Evolutionary conservation across 2,113 vertebrate species (phyloP).

Genomic region (Platichthys stellatus): DNA sequence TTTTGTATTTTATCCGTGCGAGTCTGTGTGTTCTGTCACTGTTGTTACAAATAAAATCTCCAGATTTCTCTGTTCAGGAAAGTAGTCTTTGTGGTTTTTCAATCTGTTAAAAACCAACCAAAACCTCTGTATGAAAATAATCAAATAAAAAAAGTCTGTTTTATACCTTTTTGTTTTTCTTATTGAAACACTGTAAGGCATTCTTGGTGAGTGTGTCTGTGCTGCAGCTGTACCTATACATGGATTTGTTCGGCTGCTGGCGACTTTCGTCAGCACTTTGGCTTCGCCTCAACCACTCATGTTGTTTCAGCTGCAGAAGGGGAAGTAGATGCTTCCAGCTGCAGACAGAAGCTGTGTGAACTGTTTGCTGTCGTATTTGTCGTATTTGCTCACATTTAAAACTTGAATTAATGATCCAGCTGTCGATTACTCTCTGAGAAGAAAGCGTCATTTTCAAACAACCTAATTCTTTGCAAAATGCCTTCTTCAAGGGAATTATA

Average conservation of each 20-base stretch:
- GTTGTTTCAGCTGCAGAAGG: slow-evolving; percentile 36
- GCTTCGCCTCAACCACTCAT: not conserved
- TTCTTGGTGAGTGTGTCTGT: not conserved
- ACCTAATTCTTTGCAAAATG: not conserved
- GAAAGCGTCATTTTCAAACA: too few species aligned
- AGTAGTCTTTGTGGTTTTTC: slow-evolving; percentile 23
- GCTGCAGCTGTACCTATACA: not conserved
- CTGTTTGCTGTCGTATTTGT: not conserved
- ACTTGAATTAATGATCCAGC: too few species aligned
- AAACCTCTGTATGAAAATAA: slow-evolving; percentile 46
- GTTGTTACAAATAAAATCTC: slow-evolving; percentile 47
- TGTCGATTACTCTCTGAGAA: too few species aligned
- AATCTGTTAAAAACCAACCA: slow-evolving; percentile 39
- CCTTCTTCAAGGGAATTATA: too few species aligned
- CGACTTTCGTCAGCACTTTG: not conserved
- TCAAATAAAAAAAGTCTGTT: slow-evolving; percentile 69
- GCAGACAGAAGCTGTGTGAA: not conserved
- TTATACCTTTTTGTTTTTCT: slow-evolving; percentile 47
- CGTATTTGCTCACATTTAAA: not conserved
- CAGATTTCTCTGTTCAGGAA: slow-evolving; percentile 44
- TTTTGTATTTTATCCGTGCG: slow-evolving; percentile 65
- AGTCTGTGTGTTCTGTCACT: slow-evolving; percentile 38
- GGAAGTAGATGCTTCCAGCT: slow-evolving; percentile 34
- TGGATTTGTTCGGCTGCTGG: too few species aligned
- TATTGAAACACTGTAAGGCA: not conserved